These are phyloP conservation scores for Oscheius sp. DNA, from an alignment of 1,140 invertebrate genomes.

Conservation along the genomic window DNA sequence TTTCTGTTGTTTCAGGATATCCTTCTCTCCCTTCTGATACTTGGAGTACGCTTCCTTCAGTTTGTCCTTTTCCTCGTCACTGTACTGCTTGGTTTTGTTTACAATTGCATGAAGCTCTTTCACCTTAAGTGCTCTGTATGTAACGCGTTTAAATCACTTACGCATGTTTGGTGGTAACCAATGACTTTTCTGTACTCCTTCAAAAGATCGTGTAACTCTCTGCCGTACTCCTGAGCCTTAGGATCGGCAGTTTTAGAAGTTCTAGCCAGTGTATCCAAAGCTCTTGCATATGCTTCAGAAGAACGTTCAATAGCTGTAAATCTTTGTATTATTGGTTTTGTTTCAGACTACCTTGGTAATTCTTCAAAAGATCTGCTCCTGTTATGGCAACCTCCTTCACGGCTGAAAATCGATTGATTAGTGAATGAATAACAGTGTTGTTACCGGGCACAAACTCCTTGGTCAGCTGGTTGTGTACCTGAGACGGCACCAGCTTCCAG, in stretches of 20 bases:
- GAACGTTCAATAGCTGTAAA: neutral
- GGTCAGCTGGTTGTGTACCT: constrained; percentile 16
- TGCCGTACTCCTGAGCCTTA: constrained; percentile 7
- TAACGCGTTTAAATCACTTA: too few relatives aligned
- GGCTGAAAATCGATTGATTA: neutral
- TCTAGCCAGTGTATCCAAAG: neutral
- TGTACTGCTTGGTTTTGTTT: constrained; percentile 9
- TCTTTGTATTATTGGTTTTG: too few relatives aligned
- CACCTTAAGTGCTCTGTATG: constrained; percentile 6
- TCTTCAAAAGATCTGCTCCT: constrained; percentile 9
- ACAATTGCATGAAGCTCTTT: constrained; percentile 18
- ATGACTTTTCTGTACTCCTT: constrained; percentile 10
- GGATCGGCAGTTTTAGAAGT: constrained; percentile 5
- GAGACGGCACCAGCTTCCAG: constrained; percentile 13
- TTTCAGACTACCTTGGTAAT: neutral
- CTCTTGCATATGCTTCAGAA: neutral
- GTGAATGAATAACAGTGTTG: too few relatives aligned
- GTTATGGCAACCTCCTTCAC: constrained; percentile 8
- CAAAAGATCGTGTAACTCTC: constrained; percentile 11
- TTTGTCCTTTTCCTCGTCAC: constrained; percentile 22
- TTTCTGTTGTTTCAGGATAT: neutral
- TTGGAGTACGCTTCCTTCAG: constrained; percentile 1
- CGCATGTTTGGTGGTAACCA: constrained; percentile 12
- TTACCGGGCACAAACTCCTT: constrained; percentile 18
- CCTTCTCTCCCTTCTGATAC: constrained; percentile 5